Base-by-base conservation (phyloP, 2,113 vertebrate genomes). In the Lampris megalopsis region DNA sequence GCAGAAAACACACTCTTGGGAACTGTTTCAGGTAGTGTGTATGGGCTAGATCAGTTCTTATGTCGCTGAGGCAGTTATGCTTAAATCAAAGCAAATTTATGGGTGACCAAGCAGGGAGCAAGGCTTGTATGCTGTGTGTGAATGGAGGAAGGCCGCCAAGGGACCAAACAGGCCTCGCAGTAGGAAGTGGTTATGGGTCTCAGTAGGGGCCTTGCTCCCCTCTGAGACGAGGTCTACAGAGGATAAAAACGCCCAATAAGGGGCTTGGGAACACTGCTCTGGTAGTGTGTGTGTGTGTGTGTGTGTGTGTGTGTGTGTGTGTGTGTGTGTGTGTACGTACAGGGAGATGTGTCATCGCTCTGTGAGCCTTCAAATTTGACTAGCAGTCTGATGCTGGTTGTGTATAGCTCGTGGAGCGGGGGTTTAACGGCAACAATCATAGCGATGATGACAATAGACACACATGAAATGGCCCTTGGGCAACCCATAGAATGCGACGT, bases 201-300 rank as follows among this genome's bases (percentile, higher is more conserved):
- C 91, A 92, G 90, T 93, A 91, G 91, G 90, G 87, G 89, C 88
- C 87, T 90, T 83, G 80, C 87, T 93, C 91, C 92, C 91, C 91
- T 91, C 89, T 90, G 92, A 91, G 92, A 89, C 9, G 6, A 85
- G 80, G 90, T 88, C 89, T 88, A 73, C 73, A 56, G 66, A 86
- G 78, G 81, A 93, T 92, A 91, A 92, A 90, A 93, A 88, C 79
- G 38, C 91, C 81, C 92, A 89, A 88, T 90, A 71, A 89, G 86
- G 90, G 91, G 91, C 83, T 91, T 87, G 89, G 86, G 90, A 91
- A 92, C 54, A 70, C 81, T 84, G 80, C 75, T 73, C 67, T 73
- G 41, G 24, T 37, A 80, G 71, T 88, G 75, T 80, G 79, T 79
- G 60, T 76, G 49, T 73, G 62, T 69, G 50, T 63, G 42, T 47